These are phyloP conservation scores for Euplagia quadripunctaria DNA, from an alignment of 2,888 invertebrate genomes.

Conservation along the genomic window DNA sequence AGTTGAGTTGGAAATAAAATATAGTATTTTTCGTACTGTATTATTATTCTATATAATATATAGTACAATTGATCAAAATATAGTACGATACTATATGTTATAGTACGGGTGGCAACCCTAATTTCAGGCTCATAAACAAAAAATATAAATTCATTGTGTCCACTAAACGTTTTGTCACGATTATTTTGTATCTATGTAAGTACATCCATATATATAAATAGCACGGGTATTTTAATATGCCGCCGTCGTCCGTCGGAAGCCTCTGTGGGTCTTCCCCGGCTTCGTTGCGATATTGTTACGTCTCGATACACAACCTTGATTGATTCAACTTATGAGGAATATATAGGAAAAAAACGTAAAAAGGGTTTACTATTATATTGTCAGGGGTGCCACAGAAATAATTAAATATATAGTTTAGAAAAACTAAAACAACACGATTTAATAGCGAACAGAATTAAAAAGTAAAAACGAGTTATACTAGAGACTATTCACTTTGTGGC, in stretches of 20 bases:
- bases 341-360: neutral
- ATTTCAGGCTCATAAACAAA: neutral
- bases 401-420: no score
- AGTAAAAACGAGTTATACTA: no score
- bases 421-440: no score
- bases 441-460: no score
- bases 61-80: no score
- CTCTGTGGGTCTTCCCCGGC: slow-evolving; percentile 41
- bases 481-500: no score
- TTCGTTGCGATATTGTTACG: slow-evolving; percentile 17
- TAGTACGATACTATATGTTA: no score
- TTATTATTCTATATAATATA: no score
- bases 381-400: no score
- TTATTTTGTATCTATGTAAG: neutral
- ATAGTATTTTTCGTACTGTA: no score
- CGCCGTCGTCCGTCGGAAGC: slow-evolving; percentile 15
- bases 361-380: neutral
- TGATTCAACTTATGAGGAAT: neutral
- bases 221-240: slow-evolving; percentile 1
- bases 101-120: neutral
- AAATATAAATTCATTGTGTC: slow-evolving; percentile 2
- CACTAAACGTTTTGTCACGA: slow-evolving; percentile 6
- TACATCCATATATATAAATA: no score
- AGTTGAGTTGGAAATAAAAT: no score
- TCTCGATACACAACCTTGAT: slow-evolving; percentile 8